Conservation (phyloP, 2,797 vertebrate species). For the Hylomyscus alleni region DNA sequence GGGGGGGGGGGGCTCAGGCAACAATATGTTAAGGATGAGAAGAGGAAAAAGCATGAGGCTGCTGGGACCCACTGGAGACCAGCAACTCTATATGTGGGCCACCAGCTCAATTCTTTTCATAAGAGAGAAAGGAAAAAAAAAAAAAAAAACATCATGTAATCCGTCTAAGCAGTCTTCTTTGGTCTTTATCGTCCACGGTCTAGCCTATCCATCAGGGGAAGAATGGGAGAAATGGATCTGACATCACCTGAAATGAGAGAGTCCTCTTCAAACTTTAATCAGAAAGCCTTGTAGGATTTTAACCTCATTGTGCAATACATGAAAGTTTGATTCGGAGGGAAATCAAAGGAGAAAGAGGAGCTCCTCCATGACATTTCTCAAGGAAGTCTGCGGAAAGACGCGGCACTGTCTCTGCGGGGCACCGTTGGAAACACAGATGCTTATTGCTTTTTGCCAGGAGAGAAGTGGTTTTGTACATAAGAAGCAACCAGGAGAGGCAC, state of each 20-base stretch:
- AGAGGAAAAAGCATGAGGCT: background rate
- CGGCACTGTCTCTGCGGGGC: constrained; percentile 15
- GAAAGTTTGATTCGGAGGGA: constrained; percentile 66
- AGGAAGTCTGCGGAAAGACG: constrained; percentile 74
- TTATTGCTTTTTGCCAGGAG: constrained; percentile 3
- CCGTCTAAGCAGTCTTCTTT: background rate
- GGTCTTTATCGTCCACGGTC: background rate
- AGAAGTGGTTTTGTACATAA: constrained; percentile 38
- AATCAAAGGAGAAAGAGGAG: constrained; percentile 77
- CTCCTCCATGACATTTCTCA: constrained; percentile 77
- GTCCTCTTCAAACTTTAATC: constrained; percentile 34
- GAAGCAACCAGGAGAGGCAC: constrained; percentile 52
- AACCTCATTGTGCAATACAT: constrained; percentile 63
- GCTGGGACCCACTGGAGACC: background rate
- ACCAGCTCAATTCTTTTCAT: background rate
- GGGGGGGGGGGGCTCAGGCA: background rate
- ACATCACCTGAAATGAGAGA: background rate
- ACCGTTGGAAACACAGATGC: constrained; percentile 41
- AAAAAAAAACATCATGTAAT: background rate
- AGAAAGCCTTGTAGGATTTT: constrained; percentile 46
- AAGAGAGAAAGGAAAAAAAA: background rate
- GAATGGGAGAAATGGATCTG: background rate
- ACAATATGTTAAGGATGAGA: background rate
- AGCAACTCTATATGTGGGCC: background rate
- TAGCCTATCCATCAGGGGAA: constrained; percentile 15